A percentile compares a stretch with the other conserved stretches of the same genome.
These are phyloP conservation scores for Oophaga sylvatica DNA, from an alignment of 2,797 vertebrate species.

Conservation along the genomic window DNA sequence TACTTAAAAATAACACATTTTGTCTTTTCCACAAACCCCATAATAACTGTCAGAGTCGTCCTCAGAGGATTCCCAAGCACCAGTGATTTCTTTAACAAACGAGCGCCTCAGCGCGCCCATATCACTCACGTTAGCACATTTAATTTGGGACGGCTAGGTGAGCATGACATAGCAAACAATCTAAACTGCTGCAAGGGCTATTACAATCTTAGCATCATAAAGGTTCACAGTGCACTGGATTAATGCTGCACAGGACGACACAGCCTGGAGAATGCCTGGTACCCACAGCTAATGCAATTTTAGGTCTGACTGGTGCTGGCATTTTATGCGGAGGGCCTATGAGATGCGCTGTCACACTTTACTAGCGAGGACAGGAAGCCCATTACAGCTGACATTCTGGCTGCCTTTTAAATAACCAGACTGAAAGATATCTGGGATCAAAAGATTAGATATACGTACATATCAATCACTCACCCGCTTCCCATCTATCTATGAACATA, in stretches of 20 bases:
- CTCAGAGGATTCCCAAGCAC: constrained; percentile 14
- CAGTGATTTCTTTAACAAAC: constrained; percentile 21
- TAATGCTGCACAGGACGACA: constrained; percentile 37
- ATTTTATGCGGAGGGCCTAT: constrained; percentile 49
- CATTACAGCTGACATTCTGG: constrained; percentile 48
- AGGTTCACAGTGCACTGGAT: constrained; percentile 47
- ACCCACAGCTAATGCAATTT: constrained; percentile 53
- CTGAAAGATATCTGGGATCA: constrained; percentile 24
- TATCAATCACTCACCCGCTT: background rate
- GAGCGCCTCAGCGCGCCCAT: constrained; percentile 21
- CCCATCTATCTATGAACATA: too few species aligned
- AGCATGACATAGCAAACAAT: constrained; percentile 59
- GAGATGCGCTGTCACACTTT: constrained; percentile 45
- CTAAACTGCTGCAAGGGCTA: constrained; percentile 50
- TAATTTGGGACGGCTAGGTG: constrained; percentile 57
- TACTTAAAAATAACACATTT: background rate
- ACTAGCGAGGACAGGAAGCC: constrained; percentile 36
- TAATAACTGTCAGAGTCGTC: constrained; percentile 9
- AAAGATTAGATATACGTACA: background rate
- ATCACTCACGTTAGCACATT: constrained; percentile 53
- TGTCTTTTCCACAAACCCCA: background rate
- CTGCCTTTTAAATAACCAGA: constrained; percentile 28
- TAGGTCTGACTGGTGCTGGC: constrained; percentile 45
- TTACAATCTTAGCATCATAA: constrained; percentile 52
- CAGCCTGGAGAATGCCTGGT: constrained; percentile 3